These are phyloP conservation scores for Echinometra lucunter DNA, from an alignment of 53 echinoderm and acorn worm genomes.

Conservation along the genomic window DNA sequence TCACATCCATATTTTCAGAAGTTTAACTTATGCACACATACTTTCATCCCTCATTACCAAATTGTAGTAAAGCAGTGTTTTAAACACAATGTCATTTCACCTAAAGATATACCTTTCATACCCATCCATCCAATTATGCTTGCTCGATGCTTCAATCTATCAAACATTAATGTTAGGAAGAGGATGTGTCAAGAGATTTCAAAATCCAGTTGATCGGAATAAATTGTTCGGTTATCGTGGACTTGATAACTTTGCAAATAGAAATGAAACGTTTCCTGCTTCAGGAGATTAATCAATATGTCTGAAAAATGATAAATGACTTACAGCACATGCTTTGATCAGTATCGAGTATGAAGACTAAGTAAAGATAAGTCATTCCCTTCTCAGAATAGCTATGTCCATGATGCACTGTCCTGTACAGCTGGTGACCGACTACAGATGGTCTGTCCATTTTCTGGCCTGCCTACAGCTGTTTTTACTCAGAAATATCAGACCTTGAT, in stretches of 20 bases:
- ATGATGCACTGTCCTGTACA: neutral
- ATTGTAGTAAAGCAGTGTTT: neutral
- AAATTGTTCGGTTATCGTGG: neutral
- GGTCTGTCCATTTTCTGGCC: neutral
- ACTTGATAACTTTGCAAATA: neutral
- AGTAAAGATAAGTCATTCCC: neutral
- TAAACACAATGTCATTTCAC: neutral
- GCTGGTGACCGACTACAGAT: neutral
- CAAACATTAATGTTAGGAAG: neutral
- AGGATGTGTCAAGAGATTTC: neutral
- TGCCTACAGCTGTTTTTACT: neutral
- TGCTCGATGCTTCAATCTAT: neutral
- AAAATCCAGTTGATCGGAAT: neutral
- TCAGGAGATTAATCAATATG: neutral
- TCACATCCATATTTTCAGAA: neutral
- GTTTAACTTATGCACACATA: neutral
- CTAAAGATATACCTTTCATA: neutral
- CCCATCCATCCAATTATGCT: neutral
- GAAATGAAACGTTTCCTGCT: neutral
- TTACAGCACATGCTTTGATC: neutral
- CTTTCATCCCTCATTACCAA: neutral
- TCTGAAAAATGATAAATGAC: neutral
- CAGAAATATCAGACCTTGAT: constrained; percentile 7
- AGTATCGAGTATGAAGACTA: neutral
- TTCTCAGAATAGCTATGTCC: neutral